A percentile compares a stretch with the other conserved stretches of the same genome.
These are phyloP conservation scores for Conger conger DNA, from an alignment of 2,113 vertebrate genomes.

Conservation along the genomic window DNA sequence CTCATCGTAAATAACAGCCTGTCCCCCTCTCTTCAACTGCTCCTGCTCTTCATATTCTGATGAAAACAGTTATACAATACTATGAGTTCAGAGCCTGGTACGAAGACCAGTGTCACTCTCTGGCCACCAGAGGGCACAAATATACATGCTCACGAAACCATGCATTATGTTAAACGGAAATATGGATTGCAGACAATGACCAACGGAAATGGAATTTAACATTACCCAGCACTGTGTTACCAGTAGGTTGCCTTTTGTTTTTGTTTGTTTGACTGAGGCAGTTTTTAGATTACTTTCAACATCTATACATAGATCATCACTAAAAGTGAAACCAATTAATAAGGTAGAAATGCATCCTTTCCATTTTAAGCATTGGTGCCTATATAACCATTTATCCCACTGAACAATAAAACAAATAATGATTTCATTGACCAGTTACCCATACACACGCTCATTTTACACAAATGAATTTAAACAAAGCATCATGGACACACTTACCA, in stretches of 20 bases:
- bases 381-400: too few species aligned
- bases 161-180: neutral
- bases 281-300: too few species aligned
- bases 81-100: neutral
- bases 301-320: too few species aligned
- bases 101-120: neutral
- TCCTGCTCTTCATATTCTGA: conserved; percentile 71
- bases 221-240: neutral
- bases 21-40: conserved; percentile 67
- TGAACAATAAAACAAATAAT: too few species aligned
- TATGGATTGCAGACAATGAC: neutral
- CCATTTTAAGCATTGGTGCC: too few species aligned
- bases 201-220: neutral
- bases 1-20: conserved; percentile 86
- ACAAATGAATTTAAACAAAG: neutral
- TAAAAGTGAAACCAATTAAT: neutral
- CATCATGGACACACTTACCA: conserved; percentile 65
- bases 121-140: neutral
- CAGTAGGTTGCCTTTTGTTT: neutral
- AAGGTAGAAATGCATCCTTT: neutral
- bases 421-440: too few species aligned
- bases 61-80: conserved; percentile 1
- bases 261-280: neutral
- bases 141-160: neutral
- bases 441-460: too few species aligned